Evolutionary conservation across 1,140 invertebrate species (phyloP), one percentile per base, ranked within the genome.

Genomic region (Camponotus floridanus): DNA sequence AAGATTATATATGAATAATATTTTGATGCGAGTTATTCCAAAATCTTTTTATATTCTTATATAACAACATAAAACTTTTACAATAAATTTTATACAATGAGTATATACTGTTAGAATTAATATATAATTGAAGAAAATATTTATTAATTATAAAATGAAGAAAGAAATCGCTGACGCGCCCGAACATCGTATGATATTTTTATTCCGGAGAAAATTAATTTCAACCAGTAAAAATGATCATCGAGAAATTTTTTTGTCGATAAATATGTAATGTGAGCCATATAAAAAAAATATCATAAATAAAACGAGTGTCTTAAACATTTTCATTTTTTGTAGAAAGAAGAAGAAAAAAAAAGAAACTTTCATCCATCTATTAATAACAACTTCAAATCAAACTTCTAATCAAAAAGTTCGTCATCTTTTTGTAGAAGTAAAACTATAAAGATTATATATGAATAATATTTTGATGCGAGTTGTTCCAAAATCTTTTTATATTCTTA

Each of bases 111-210:
- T 3, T 33, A 26, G 51, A n/a, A 51, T 68, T 33, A 36, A 62
- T 42, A 39, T 39, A 39, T 51, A 45, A 68, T 21, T 9, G 21
- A 79, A 15, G 4, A 51, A 39, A 11, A 55, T 51, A 79, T 26
- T 80, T 36, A 26, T 4, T 51, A 51, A 68, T 55, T 51, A 74
- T 7, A 2, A 26, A 78, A 39, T 9, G 73, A 70, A 70, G 87
- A 88, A 89, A 76, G 55, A 62, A 89, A 86, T 76, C 76, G 87
- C 87, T 88, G 83, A 89, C 61, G 45, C 36, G 76, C 21, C 39
- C 13, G 45, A 7, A 78, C 45, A 26, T 33, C 39, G n/a, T 13
- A 45, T 51, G 45, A 86, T 48, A 48, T 51, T 51, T 81, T 87
- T 70, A 74, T n/a, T 13, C 8, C 1, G 15, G 18, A 3, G 18